These are phyloP conservation scores for Galerucella nymphaeae DNA, from an alignment of 2,888 invertebrate genomes.

Conservation along the genomic window DNA sequence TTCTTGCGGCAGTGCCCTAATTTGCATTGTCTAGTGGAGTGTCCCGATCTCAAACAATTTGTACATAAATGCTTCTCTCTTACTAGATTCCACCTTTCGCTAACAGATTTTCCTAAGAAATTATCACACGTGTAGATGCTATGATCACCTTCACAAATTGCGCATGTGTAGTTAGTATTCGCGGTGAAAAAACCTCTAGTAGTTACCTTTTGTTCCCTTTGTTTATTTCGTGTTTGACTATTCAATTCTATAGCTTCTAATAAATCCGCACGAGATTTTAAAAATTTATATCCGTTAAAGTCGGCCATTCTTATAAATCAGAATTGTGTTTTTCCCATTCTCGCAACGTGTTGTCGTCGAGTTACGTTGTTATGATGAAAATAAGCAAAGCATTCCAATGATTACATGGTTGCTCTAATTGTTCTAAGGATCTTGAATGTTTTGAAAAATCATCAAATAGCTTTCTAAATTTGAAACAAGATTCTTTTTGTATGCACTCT, in stretches of 20 bases:
- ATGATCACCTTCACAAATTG: slow-evolving; percentile 20
- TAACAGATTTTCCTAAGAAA: slow-evolving; percentile 4
- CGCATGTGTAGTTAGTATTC: slow-evolving; percentile 14
- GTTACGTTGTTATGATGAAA: slow-evolving; percentile 15
- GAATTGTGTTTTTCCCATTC: slow-evolving; percentile 28
- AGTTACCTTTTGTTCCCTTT: not conserved
- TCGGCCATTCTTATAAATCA: not conserved
- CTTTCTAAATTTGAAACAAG: slow-evolving; percentile 7
- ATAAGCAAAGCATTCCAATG: slow-evolving; percentile 29
- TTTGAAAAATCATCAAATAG: slow-evolving; percentile 13
- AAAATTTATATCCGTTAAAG: slow-evolving; percentile 17
- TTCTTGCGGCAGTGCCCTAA: slow-evolving; percentile 1
- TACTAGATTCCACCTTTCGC: not conserved
- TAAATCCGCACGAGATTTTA: slow-evolving; percentile 20
- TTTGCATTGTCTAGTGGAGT: slow-evolving; percentile 8
- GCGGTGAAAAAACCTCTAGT: not conserved
- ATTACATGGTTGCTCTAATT: slow-evolving; percentile 13
- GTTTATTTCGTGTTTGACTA: not conserved
- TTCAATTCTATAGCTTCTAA: slow-evolving; percentile 17
- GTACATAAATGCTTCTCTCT: slow-evolving; percentile 12
- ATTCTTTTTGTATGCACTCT: slow-evolving; percentile 14
- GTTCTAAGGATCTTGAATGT: slow-evolving; percentile 22
- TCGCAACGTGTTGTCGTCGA: slow-evolving; percentile 6
- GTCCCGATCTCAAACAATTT: slow-evolving; percentile 14
- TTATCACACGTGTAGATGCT: slow-evolving; percentile 22